Evolutionary conservation across 2,888 invertebrate species (phyloP).

Genomic region (Carpatolechia fugitivella): DNA sequence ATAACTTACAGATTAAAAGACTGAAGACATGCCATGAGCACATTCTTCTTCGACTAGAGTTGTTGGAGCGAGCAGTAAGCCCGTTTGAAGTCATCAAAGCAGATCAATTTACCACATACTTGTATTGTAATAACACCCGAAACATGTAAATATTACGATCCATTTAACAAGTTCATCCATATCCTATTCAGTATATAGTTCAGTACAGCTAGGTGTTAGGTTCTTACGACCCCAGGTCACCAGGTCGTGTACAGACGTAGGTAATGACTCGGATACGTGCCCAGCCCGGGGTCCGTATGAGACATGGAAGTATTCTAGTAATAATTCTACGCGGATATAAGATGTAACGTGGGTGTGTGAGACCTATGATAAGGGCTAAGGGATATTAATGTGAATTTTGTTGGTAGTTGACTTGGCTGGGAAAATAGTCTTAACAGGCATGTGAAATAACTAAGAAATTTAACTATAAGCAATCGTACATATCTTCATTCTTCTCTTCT

Average conservation of each 20-base stretch:
- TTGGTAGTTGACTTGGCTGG: too few species aligned
- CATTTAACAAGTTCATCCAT: background rate
- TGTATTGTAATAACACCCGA: too few species aligned
- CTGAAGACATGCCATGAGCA: too few species aligned
- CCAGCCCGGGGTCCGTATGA: conserved; percentile 22
- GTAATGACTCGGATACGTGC: conserved; percentile 21
- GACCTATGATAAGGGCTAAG: background rate
- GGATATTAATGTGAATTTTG: background rate
- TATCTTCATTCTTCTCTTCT: too few species aligned
- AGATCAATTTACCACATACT: too few species aligned
- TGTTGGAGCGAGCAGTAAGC: too few species aligned
- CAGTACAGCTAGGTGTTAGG: background rate
- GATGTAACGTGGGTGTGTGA: background rate
- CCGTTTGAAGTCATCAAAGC: too few species aligned
- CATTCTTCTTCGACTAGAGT: too few species aligned
- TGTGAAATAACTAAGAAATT: too few species aligned
- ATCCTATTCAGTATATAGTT: background rate
- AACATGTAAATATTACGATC: background rate
- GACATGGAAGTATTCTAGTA: conserved; percentile 17
- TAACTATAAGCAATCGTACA: too few species aligned
- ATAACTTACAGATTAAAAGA: too few species aligned
- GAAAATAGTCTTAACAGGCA: too few species aligned
- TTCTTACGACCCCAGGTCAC: background rate
- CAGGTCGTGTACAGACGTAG: conserved; percentile 2
- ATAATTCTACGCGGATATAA: background rate